Evolutionary conservation across 2,113 vertebrate species (phyloP).

Genomic region (Platichthys stellatus): DNA sequence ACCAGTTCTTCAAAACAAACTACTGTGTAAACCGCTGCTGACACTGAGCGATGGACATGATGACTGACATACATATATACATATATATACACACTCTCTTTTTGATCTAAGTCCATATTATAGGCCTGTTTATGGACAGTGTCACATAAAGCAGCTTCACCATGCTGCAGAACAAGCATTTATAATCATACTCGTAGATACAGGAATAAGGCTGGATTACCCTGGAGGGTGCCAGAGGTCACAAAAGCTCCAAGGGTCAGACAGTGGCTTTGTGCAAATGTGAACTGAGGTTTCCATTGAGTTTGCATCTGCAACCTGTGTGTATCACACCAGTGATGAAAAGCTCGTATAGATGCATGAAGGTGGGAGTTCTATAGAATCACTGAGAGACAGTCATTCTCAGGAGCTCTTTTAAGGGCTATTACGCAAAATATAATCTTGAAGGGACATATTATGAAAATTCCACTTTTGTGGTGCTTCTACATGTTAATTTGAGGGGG

Average conservation of each 20-base stretch:
- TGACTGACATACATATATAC: neutral
- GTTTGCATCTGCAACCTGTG: too few species aligned
- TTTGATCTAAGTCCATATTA: neutral
- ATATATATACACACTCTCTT: neutral
- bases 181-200: neutral
- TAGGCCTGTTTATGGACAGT: neutral
- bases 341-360: neutral
- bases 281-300: neutral
- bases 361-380: neutral
- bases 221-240: neutral
- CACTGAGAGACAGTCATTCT: too few species aligned
- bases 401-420: too few species aligned
- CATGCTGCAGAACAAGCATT: neutral
- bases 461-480: too few species aligned
- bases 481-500: too few species aligned
- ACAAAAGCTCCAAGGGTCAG: neutral
- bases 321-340: neutral
- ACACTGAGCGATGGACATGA: neutral
- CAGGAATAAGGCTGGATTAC: neutral
- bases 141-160: neutral
- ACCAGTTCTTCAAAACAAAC: neutral
- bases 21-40: neutral
- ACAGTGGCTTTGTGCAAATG: neutral
- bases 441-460: too few species aligned
- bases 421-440: too few species aligned